phyloP scores from a whole-genome alignment of 2,797 vertebrate species.

The Sarcoramphus papa region DNA sequence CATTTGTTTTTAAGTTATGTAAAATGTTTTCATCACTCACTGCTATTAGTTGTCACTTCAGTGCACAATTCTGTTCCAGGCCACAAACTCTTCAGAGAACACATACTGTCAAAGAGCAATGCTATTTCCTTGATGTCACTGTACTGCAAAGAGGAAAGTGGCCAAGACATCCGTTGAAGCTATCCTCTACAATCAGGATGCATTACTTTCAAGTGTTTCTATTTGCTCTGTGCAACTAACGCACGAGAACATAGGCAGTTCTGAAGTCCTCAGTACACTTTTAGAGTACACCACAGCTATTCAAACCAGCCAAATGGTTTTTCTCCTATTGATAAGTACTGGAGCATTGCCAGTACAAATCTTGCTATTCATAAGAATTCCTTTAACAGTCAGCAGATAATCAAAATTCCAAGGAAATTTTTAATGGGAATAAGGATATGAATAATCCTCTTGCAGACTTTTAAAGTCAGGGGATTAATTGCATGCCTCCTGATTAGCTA shows the following conservation, averaged over 20 bases:
- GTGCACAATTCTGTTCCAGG: background rate
- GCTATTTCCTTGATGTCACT: slow-evolving; percentile 32
- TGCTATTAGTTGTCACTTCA: background rate
- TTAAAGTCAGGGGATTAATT: background rate
- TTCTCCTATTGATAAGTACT: background rate
- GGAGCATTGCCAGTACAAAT: background rate
- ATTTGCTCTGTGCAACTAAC: background rate
- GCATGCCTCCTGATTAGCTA: background rate
- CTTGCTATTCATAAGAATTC: background rate
- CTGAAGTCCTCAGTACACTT: background rate
- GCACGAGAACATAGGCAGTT: background rate
- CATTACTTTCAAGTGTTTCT: background rate
- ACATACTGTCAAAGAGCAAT: background rate
- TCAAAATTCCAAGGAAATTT: background rate
- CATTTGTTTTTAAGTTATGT: background rate
- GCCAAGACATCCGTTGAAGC: background rate
- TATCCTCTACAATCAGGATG: background rate
- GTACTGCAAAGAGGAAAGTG: background rate
- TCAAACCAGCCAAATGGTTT: background rate
- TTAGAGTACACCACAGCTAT: background rate
- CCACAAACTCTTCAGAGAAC: background rate
- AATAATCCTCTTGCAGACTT: background rate
- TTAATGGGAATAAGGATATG: background rate
- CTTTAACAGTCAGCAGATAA: background rate
- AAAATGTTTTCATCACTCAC: slow-evolving; percentile 3